These are phyloP conservation scores for Herpetotheres cachinnans DNA, from an alignment of 2,113 vertebrate genomes.

Conservation along the genomic window DNA sequence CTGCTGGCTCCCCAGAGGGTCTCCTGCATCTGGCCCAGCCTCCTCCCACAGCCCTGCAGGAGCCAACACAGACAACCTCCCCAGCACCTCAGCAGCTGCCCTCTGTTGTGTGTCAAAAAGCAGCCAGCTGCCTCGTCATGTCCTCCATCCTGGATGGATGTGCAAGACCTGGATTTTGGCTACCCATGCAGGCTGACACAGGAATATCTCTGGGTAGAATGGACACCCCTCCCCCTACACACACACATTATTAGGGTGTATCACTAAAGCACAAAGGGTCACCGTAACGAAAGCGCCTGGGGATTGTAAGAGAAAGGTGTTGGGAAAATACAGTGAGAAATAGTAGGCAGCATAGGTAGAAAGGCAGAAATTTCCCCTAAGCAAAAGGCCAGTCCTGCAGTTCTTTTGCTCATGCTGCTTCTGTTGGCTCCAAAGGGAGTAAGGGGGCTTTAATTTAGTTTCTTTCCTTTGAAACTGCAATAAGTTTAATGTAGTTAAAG, in stretches of 20 bases:
- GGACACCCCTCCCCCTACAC: too few species aligned
- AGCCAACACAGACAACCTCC: fast-evolving
- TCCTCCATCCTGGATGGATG: fast-evolving
- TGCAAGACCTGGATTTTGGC: not conserved
- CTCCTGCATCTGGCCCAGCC: not conserved
- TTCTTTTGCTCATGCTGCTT: not conserved
- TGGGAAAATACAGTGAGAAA: not conserved
- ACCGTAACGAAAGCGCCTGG: not conserved
- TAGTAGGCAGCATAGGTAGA: not conserved
- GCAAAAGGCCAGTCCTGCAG: not conserved
- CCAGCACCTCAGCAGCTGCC: not conserved
- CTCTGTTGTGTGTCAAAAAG: not conserved
- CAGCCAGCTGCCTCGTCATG: not conserved
- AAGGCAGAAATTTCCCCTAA: not conserved
- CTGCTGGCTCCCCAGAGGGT: not conserved
- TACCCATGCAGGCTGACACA: not conserved
- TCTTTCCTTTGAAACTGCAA: not conserved
- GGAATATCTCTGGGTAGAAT: not conserved
- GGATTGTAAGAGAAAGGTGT: not conserved
- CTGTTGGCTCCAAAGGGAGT: not conserved
- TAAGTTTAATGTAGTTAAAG: not conserved
- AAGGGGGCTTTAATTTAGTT: not conserved
- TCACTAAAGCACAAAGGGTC: not conserved
- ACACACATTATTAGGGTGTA: too few species aligned
- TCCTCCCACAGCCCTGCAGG: too few species aligned